Percentiles rank a stretch among this genome's conserved stretches.
Conservation (phyloP, 2,888 invertebrate genomes). For the Parasteatoda lunata region DNA sequence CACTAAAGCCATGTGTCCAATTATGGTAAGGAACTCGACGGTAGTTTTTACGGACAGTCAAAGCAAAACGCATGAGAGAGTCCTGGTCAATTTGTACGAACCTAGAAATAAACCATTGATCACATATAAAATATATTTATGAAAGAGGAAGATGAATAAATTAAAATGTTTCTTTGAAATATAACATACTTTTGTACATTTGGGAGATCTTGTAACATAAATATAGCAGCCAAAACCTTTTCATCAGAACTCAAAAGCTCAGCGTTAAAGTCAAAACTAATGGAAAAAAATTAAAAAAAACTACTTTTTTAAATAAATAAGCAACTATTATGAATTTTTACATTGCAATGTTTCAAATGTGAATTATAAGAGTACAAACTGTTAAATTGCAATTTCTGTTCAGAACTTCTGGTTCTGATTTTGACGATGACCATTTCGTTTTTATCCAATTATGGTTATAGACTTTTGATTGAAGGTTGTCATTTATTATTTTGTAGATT, state of each 20-base stretch:
- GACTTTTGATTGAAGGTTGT: too few species aligned
- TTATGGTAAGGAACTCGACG: slow-evolving; percentile 89
- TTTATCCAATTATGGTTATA: too few species aligned
- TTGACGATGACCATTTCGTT: too few species aligned
- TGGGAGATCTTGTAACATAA: slow-evolving; percentile 81
- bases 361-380: too few species aligned
- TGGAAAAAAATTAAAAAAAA: neutral
- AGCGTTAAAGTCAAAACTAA: slow-evolving; percentile 79
- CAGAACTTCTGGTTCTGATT: too few species aligned
- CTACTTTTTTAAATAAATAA: too few species aligned
- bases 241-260: slow-evolving; percentile 82
- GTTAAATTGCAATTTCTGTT: too few species aligned
- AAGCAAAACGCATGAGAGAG: slow-evolving; percentile 82
- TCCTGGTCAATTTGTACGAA: slow-evolving; percentile 77
- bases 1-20: slow-evolving; percentile 91
- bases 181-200: slow-evolving; percentile 33
- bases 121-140: neutral
- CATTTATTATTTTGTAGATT: too few species aligned
- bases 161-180: neutral
- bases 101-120: neutral
- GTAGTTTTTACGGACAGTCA: slow-evolving; percentile 90
- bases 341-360: too few species aligned
- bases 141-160: neutral
- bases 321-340: too few species aligned
- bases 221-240: slow-evolving; percentile 83